Evolutionary conservation across 2,888 invertebrate genomes (phyloP), one percentile per base, ranked within the genome.

Genomic region (Agapostemon virescens): DNA sequence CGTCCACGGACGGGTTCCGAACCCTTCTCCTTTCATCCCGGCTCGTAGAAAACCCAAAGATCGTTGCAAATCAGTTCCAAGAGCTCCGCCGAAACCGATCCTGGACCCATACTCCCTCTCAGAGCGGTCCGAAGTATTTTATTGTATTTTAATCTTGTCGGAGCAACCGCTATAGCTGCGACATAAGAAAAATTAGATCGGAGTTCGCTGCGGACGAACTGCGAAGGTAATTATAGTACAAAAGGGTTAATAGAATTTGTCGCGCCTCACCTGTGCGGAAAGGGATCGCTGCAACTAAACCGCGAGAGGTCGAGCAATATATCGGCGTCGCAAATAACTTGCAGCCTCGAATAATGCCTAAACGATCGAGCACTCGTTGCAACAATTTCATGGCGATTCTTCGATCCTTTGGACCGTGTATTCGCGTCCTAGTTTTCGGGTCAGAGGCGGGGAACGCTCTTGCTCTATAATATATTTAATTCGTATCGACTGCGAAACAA

Each of bases 211-310:
- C 26, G 58, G 20, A 33, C 58, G 30, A 30, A 61, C 58, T 33
- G 58, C 2, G 9, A 58, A 11, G 7, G 20, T 61, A n/a, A 40
- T 40, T 42, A 40, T 70, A 69, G 52, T 52, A 17, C 13, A 36
- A 40, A 66, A 38, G 42, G 66, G 38, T 26, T 55, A 7, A 33
- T 17, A 52, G 26, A 52, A 61, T 61, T 33, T 61, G 30, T 15
- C 58, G 26, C 58, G 58, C 58, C 58, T 33, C 58, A 61, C 20
- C 58, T 30, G 30, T 33, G 30, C 30, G 7, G 58, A 40, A 26
- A 36, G 23, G 40, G 17, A 33, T 20, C 58, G 38, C 40, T 61
- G 9, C 63, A 58, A 70, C 77, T 64, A 36, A 36, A 20, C 36
- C 36, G 17, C 7, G 26, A 26, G 64, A 6, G 69, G 30, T 33